These are phyloP conservation scores for Heliocidaris erythrogramma DNA, from an alignment of 35 echinoderm and acorn worm species.

Conservation along the genomic window DNA sequence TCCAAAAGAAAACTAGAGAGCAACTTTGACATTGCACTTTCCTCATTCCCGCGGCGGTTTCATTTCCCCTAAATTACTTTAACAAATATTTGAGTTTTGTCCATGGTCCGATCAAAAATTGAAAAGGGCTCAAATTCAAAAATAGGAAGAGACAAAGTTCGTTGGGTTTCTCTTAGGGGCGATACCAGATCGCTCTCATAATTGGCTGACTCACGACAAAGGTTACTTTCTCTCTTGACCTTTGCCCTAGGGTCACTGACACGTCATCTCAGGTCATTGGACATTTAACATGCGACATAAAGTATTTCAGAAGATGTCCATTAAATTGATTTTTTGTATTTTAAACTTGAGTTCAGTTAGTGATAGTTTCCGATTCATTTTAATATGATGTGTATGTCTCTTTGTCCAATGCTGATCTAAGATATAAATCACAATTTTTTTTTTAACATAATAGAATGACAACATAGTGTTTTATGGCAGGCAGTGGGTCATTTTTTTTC, in stretches of 20 bases:
- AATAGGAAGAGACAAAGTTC: constrained; percentile 17
- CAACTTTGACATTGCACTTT: constrained; percentile 1
- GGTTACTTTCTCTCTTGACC: background rate
- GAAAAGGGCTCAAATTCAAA: background rate
- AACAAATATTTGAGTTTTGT: constrained; percentile 29
- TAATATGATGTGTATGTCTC: too few relatives aligned
- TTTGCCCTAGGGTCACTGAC: constrained; percentile 11
- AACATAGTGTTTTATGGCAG: too few relatives aligned
- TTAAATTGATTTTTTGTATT: too few relatives aligned
- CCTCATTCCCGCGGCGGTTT: background rate
- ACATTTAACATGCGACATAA: background rate
- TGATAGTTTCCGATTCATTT: too few relatives aligned
- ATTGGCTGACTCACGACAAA: constrained; percentile 9
- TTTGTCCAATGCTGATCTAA: too few relatives aligned
- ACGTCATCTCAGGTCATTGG: constrained; percentile 17
- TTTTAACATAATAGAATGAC: too few relatives aligned
- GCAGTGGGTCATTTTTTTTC: too few relatives aligned
- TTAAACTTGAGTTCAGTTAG: too few relatives aligned
- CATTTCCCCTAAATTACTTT: background rate
- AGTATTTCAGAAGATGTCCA: too few relatives aligned
- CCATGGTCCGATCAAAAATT: background rate
- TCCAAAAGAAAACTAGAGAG: background rate
- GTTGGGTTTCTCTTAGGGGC: constrained; percentile 14
- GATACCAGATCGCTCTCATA: background rate
- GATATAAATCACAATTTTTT: too few relatives aligned